phyloP scores from a whole-genome alignment of 2,113 vertebrate genomes.

The Circaetus gallicus region DNA sequence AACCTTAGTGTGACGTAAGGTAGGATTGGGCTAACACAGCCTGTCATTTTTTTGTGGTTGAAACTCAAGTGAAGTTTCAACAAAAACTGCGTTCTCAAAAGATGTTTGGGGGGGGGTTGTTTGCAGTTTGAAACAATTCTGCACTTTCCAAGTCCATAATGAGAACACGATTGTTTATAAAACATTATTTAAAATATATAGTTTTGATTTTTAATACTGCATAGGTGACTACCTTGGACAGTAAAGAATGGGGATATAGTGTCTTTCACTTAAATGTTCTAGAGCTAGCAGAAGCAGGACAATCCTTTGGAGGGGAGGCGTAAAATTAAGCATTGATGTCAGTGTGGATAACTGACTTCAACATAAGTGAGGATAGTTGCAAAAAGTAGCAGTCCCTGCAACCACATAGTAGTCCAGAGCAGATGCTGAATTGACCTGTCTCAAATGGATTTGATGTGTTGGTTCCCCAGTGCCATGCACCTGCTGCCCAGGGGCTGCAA shows the following conservation, averaged over 20 bases:
- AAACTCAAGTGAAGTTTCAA: background rate
- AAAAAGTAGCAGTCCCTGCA: background rate
- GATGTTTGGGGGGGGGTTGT: background rate
- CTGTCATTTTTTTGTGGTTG: background rate
- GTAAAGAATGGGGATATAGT: background rate
- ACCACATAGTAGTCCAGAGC: background rate
- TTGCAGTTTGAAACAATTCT: background rate
- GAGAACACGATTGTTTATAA: background rate
- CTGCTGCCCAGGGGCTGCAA: background rate
- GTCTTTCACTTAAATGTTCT: background rate
- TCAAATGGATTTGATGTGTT: background rate
- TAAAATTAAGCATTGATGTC: background rate
- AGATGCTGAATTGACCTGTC: background rate
- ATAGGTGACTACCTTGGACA: background rate
- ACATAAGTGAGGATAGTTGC: background rate
- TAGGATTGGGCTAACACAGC: background rate
- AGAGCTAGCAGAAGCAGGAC: background rate
- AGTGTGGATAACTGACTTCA: background rate
- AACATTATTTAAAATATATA: too few species aligned
- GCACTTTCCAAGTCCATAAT: background rate
- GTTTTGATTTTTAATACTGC: background rate
- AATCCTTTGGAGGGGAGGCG: background rate
- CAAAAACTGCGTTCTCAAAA: background rate
- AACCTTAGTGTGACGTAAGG: background rate
- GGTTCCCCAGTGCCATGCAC: background rate